Percentiles rank a stretch among this genome's conserved stretches.
These are phyloP conservation scores for Melanaphis sacchari DNA, from an alignment of 1,140 invertebrate species.

Conservation along the genomic window DNA sequence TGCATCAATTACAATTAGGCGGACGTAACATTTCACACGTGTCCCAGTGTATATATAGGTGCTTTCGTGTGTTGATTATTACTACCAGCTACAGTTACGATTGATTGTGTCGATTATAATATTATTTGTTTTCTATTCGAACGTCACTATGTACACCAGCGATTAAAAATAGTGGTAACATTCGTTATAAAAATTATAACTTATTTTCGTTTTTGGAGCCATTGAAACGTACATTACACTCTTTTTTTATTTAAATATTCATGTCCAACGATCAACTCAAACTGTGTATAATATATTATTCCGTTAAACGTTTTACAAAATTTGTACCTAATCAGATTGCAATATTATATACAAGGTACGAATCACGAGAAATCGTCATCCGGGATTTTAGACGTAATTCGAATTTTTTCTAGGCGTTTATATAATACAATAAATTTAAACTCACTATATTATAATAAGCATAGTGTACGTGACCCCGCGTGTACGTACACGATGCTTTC, in stretches of 20 bases:
- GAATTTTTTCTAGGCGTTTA: background rate
- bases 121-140: no score
- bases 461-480: background rate
- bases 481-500: background rate
- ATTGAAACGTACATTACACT: no score
- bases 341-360: background rate
- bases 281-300: background rate
- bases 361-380: background rate
- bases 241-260: no score
- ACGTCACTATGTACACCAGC: no score
- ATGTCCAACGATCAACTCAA: no score
- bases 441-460: background rate
- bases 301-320: background rate
- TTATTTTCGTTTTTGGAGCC: no score
- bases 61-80: background rate
- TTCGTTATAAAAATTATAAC: no score
- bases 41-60: background rate
- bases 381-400: background rate
- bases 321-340: background rate
- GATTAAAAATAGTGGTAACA: no score
- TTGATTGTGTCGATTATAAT: no score
- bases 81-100: no score
- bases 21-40: background rate
- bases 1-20: constrained; percentile 6
- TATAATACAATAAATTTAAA: background rate